A percentile compares a stretch with the other conserved stretches of the same genome.
phyloP scores from a whole-genome alignment of 2,113 vertebrate species.

The Heptranchias perlo region DNA sequence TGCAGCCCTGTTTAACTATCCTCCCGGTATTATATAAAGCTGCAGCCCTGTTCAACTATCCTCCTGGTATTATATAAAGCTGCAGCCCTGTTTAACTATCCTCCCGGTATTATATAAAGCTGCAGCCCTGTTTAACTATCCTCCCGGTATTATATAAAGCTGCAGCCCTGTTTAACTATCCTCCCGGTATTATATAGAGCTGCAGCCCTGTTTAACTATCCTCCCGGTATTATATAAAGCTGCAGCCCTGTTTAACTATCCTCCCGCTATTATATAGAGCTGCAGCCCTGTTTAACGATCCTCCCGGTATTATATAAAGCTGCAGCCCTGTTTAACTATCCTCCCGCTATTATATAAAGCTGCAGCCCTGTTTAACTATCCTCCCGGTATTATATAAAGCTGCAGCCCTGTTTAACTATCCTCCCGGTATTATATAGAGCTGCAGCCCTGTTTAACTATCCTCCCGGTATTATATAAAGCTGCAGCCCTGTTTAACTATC shows the following conservation, averaged over 20 bases:
- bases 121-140: background rate
- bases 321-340: background rate
- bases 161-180: background rate
- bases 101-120: background rate
- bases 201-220: background rate
- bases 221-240: background rate
- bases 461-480: background rate
- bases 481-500: background rate
- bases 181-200: too few relatives aligned
- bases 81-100: background rate
- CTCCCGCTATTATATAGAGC: too few relatives aligned
- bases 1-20: background rate
- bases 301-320: background rate
- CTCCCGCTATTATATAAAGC: background rate
- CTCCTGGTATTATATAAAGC: background rate
- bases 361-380: background rate
- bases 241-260: background rate
- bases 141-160: background rate
- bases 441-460: background rate
- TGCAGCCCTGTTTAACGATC: background rate
- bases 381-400: background rate
- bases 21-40: background rate
- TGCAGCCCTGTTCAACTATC: background rate
- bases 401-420: background rate
- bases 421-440: too few relatives aligned